Percentiles rank a stretch among this genome's conserved stretches.
phyloP scores from a whole-genome alignment of 2,113 vertebrate genomes.

The Halichoerus grypus region DNA sequence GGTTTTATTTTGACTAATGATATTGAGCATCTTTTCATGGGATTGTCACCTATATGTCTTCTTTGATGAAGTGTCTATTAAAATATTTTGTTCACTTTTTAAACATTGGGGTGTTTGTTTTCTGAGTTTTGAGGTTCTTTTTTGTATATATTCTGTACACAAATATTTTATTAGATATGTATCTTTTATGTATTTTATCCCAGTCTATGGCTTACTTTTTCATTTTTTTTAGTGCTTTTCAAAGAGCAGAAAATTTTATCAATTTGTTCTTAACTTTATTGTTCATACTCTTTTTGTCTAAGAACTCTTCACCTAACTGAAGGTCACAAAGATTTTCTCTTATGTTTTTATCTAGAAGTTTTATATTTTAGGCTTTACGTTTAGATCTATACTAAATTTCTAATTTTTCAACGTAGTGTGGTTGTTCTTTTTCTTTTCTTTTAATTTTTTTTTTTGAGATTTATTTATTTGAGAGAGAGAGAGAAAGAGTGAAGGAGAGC shows the following conservation, averaged over 20 bases:
- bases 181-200: neutral
- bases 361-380: neutral
- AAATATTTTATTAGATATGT: neutral
- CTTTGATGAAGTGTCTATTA: neutral
- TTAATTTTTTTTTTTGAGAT: neutral
- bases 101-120: neutral
- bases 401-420: neutral
- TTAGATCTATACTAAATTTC: neutral
- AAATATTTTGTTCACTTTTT: neutral
- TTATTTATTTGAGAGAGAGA: neutral
- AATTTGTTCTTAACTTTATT: constrained; percentile 26
- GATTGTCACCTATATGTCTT: neutral
- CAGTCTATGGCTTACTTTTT: neutral
- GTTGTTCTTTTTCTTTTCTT: neutral
- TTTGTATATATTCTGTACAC: neutral
- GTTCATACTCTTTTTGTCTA: neutral
- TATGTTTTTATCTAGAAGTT: neutral
- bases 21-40: neutral
- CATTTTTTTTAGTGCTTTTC: neutral
- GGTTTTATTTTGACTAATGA: neutral
- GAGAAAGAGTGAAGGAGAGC: neutral
- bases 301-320: neutral
- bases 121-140: neutral
- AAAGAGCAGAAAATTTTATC: constrained; percentile 7
- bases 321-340: neutral